A percentile compares a stretch with the other conserved stretches of the same genome.
These are phyloP conservation scores for Fistularia commersonii DNA, from an alignment of 2,797 vertebrate species.

Conservation along the genomic window DNA sequence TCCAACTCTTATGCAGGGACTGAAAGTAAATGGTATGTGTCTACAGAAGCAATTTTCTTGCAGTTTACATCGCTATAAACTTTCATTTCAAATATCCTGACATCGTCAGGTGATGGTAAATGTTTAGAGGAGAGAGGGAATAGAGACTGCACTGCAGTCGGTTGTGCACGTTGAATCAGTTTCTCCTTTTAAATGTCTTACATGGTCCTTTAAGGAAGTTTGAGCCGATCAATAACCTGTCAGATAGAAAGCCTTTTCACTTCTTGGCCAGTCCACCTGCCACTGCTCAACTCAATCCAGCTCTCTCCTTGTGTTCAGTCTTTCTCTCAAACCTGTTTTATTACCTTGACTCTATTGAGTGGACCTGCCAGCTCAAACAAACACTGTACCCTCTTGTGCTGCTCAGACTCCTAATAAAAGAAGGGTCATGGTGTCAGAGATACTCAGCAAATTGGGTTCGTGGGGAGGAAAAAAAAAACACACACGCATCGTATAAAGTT, in stretches of 20 bases:
- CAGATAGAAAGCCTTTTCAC: constrained; percentile 54
- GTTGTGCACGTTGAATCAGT: constrained; percentile 5
- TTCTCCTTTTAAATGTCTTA: constrained; percentile 38
- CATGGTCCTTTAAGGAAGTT: constrained; percentile 47
- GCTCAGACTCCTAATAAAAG: constrained; percentile 60
- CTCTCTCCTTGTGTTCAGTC: constrained; percentile 41
- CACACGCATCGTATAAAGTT: constrained; percentile 36
- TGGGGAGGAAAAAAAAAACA: constrained; percentile 24
- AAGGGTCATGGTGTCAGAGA: constrained; percentile 59
- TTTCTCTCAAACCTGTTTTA: constrained; percentile 54
- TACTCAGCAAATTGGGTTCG: constrained; percentile 57
- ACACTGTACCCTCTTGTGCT: constrained; percentile 45
- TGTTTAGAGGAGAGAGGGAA: constrained; percentile 15
- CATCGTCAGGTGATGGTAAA: constrained; percentile 5
- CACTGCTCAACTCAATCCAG: constrained; percentile 49
- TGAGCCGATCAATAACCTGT: constrained; percentile 64
- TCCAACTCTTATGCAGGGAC: no score
- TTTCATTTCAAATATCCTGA: no score
- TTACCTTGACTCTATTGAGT: constrained; percentile 62
- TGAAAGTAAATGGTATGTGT: no score
- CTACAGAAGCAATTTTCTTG: no score
- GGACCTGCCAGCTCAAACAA: constrained; percentile 51
- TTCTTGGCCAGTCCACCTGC: constrained; percentile 39
- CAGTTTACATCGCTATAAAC: no score
- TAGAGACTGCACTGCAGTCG: background rate